A percentile compares a stretch with the other conserved stretches of the same genome.
Conservation (phyloP, 2,888 invertebrate species). For the Sarcophaga rosellei region DNA sequence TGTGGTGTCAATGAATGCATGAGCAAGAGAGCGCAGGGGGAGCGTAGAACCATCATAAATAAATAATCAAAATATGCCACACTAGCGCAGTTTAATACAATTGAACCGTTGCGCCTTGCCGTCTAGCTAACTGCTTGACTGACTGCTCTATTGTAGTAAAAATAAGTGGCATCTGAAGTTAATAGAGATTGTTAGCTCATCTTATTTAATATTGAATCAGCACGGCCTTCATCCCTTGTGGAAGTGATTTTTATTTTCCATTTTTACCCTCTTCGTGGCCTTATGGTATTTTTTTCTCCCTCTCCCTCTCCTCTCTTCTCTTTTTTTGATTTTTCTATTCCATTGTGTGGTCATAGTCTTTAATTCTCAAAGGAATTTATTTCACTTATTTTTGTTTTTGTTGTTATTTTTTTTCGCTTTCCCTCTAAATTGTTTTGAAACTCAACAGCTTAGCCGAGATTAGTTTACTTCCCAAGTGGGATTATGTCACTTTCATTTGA, state of each 20-base stretch:
- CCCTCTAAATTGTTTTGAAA: slow-evolving; percentile 65
- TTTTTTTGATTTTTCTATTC: slow-evolving; percentile 27
- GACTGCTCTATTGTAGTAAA: neutral
- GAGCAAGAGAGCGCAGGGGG: slow-evolving; percentile 1
- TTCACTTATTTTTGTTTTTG: slow-evolving; percentile 18
- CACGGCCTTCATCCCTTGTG: slow-evolving; percentile 8
- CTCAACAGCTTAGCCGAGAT: slow-evolving; percentile 62
- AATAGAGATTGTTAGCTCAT: slow-evolving; percentile 37
- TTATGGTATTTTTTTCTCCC: slow-evolving; percentile 48
- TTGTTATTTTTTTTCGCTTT: slow-evolving; percentile 73
- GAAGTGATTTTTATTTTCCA: slow-evolving; percentile 25
- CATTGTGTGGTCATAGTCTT: slow-evolving; percentile 77
- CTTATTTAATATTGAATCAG: slow-evolving; percentile 23
- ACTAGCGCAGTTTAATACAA: slow-evolving; percentile 77
- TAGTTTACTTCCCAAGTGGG: slow-evolving; percentile 77
- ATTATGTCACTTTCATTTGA: slow-evolving; percentile 79
- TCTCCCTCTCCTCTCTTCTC: neutral
- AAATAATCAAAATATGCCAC: slow-evolving; percentile 68
- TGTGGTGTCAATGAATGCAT: neutral
- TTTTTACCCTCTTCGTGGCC: slow-evolving; percentile 51
- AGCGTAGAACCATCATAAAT: slow-evolving; percentile 67
- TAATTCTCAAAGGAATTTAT: slow-evolving; percentile 77
- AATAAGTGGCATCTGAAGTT: slow-evolving; percentile 7
- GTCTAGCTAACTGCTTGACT: neutral
- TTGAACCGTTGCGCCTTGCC: slow-evolving; percentile 71